Evolutionary conservation across 2,888 invertebrate species (phyloP).

Genomic region (Calephelis perditalis): DNA sequence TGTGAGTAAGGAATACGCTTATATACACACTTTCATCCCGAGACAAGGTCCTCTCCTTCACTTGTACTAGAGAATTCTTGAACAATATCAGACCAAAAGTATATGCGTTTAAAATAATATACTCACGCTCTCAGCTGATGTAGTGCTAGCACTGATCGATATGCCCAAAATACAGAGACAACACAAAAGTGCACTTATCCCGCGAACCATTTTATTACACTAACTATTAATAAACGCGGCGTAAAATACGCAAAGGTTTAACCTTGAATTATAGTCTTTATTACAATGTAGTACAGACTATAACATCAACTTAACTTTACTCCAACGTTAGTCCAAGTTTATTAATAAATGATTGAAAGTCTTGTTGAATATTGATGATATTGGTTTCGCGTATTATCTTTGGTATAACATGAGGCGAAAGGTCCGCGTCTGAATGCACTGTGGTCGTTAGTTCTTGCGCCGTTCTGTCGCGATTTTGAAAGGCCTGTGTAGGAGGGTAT

Average conservation of each 20-base stretch:
- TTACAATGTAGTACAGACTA: no score
- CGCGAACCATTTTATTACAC: slow-evolving; percentile 55
- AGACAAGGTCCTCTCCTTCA: no score
- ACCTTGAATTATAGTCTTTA: no score
- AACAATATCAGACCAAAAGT: not conserved
- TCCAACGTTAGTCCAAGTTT: no score
- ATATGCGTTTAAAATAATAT: slow-evolving; percentile 11
- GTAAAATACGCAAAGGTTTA: no score
- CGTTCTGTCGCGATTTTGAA: slow-evolving; percentile 67
- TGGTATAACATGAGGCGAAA: slow-evolving; percentile 52
- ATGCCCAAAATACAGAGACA: slow-evolving; percentile 65
- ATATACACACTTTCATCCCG: no score
- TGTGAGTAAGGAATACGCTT: no score
- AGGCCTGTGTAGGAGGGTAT: slow-evolving; percentile 77
- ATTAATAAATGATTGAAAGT: not conserved
- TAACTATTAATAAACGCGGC: no score
- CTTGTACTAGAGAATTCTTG: slow-evolving; percentile 13
- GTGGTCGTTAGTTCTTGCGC: slow-evolving; percentile 48
- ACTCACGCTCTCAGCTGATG: slow-evolving; percentile 67
- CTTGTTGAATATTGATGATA: not conserved
- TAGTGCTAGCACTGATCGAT: slow-evolving; percentile 63
- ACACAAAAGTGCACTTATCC: slow-evolving; percentile 64
- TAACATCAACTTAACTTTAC: no score
- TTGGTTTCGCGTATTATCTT: slow-evolving; percentile 28
- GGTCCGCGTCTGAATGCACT: slow-evolving; percentile 57